These are phyloP conservation scores for Aphelinus certus DNA, from an alignment of 1,140 invertebrate genomes.

Conservation along the genomic window DNA sequence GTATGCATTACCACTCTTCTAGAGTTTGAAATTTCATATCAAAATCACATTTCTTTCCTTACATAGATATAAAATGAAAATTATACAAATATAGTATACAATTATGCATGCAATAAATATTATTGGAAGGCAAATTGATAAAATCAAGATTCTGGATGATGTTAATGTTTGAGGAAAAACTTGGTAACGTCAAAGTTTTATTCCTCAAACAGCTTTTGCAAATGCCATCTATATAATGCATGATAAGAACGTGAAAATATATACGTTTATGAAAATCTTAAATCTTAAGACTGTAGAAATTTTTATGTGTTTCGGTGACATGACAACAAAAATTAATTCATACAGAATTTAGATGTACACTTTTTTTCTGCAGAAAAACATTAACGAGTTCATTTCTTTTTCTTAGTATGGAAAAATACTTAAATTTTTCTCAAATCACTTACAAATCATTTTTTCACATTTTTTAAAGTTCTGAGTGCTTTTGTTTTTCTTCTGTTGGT, in stretches of 20 bases:
- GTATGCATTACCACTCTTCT: constrained; percentile 21
- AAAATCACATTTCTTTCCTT: constrained; percentile 29
- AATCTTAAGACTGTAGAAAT: constrained; percentile 14
- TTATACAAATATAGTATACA: constrained; percentile 7
- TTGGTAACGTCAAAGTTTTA: not conserved
- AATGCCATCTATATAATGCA: constrained; percentile 13
- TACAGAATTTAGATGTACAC: constrained; percentile 22
- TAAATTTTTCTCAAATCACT: not conserved
- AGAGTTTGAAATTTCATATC: constrained; percentile 27
- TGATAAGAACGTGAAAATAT: constrained; percentile 27
- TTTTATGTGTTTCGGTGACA: constrained; percentile 13
- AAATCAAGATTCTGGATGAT: constrained; percentile 21
- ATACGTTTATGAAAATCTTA: constrained; percentile 19
- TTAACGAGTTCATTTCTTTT: constrained; percentile 20
- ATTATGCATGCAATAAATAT: constrained; percentile 28
- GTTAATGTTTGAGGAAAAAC: constrained; percentile 12
- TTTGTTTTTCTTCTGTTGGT: constrained; percentile 34
- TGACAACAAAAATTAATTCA: constrained; percentile 6
- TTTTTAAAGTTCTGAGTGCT: constrained; percentile 49
- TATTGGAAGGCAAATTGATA: constrained; percentile 38
- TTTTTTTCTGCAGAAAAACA: constrained; percentile 27
- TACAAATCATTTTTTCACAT: no score
- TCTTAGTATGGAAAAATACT: constrained; percentile 27
- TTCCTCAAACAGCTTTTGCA: constrained; percentile 13
- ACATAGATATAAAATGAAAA: constrained; percentile 31